Evolutionary conservation across 2,113 vertebrate species (phyloP), one percentile per base, ranked within the genome.

Genomic region (Ctenodactylus gundi): DNA sequence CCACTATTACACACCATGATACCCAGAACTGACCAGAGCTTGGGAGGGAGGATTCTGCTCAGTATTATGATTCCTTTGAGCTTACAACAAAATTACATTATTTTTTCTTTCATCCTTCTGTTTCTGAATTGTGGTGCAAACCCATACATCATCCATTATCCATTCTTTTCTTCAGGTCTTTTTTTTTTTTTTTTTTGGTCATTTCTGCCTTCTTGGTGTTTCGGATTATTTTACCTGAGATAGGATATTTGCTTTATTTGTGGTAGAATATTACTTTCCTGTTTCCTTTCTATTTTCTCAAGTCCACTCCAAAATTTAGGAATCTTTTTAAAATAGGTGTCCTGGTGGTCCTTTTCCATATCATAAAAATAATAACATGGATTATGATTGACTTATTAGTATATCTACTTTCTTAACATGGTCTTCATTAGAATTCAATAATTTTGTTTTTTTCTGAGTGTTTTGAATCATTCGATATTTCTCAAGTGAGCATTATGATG

Each of bases 81-180:
- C 46, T 95, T 90, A 94, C 62, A 94, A 73, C 67, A 96, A 95
- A 95, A 97, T 96, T 94, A 60, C 67, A 55, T 95, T 94, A 49
- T 67, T 84, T 57, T 60, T 72, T 23, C 46, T 39, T 83, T 86
- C 51, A 27, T 84, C 53, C 20, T 75, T 70, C 44, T 78, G 51
- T 60, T 75, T 80, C 94, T 93, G 21, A 60, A 36, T 85, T 1
- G 0, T 41, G 75, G 85, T 68, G 46, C 73, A 80, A 85, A 36
- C 73, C 53, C 23, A 68, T 92, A 85, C 39, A 87, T 94, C 93
- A 95, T 81, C 73, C 18, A 51, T 64, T 94, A 57, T 88, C 58
- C 9, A 0, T 70, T 80, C 77, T 72, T 88, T 51, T 23, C 88
- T 95, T 36, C 34, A 44, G 49, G 65, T 76, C 13, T 68, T 73